Evolutionary conservation across 2,888 invertebrate species (phyloP).

Genomic region (Platerodrilus igneus): DNA sequence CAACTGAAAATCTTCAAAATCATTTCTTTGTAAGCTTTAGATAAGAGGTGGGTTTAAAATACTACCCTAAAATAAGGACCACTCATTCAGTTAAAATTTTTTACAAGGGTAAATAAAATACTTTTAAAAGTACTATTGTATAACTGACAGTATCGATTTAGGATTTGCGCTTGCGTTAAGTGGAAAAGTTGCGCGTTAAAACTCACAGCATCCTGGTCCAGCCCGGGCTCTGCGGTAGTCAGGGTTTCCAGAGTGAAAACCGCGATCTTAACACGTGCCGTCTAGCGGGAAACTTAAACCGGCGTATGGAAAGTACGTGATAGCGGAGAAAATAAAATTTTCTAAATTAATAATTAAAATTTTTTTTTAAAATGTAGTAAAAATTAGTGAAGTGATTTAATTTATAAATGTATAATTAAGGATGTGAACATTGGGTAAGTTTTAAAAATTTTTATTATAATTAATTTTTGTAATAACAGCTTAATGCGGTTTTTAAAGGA

Average conservation of each 20-base stretch:
- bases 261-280: slow-evolving; percentile 30
- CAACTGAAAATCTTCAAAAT: too few relatives aligned
- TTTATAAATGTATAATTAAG: too few relatives aligned
- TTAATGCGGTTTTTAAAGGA: neutral
- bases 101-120: too few relatives aligned
- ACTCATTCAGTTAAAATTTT: too few relatives aligned
- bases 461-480: neutral
- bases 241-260: slow-evolving; percentile 38
- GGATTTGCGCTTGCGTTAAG: slow-evolving; percentile 38
- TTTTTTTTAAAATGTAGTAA: neutral
- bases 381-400: too few relatives aligned
- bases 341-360: slow-evolving; percentile 1
- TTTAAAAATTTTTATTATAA: neutral
- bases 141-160: slow-evolving; percentile 44
- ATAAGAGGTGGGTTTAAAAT: too few relatives aligned
- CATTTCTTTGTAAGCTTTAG: too few relatives aligned
- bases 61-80: too few relatives aligned
- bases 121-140: slow-evolving; percentile 29
- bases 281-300: slow-evolving; percentile 30
- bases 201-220: slow-evolving; percentile 47
- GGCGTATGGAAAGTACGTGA: slow-evolving; percentile 16
- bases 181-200: slow-evolving; percentile 39
- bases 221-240: slow-evolving; percentile 47
- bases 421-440: neutral
- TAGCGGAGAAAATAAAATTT: neutral